Evolutionary conservation across 2,113 vertebrate species (phyloP), one percentile per base, ranked within the genome.

Genomic region (Syngnathus floridae): DNA sequence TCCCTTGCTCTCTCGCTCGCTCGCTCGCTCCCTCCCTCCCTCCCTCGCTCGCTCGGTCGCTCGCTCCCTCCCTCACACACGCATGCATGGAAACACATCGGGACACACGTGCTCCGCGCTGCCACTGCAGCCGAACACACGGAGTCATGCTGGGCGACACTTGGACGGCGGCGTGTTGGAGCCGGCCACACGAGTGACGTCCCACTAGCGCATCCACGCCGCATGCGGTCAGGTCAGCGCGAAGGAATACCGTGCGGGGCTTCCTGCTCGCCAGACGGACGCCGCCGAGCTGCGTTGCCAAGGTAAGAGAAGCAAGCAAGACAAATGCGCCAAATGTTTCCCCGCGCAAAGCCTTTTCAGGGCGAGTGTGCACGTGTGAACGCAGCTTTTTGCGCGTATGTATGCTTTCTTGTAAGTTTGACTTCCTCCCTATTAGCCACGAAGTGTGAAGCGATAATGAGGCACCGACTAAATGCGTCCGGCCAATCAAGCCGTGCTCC

Each of bases 111-210:
- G 65, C 66, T 62, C 81, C 75, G 79, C 66, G 82, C 82, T 77
- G 79, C 84, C 78, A 79, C 75, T 80, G 86, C 86, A 85, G 82
- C 78, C 62, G 74, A 60, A 60, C 82, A 81, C 82, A 81, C 82
- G 35, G 78, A 81, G 71, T 59, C 65, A 76, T 72, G 71, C 82
- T 68, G 73, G 72, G 69, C 74, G 73, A 82, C 67, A 69, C 78
- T 77, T 31, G 26, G 26, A 59, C 84, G 66, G 35, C 54, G 54
- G 74, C 75, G 76, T 46, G 31, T 73, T 80, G 83, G 83, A 85
- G 82, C 70, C 66, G 67, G 64, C 64, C 64, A 45, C 74, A 57
- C 69, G 54, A 72, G 71, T 70, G 72, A 75, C 77, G 72, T 77
- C 69, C 66, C 66, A 0, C 21, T 46, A 17, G 67, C 10, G 17